Evolutionary conservation across 2,888 invertebrate species (phyloP), one percentile per base, ranked within the genome.

Genomic region (Drosophila incognita): DNA sequence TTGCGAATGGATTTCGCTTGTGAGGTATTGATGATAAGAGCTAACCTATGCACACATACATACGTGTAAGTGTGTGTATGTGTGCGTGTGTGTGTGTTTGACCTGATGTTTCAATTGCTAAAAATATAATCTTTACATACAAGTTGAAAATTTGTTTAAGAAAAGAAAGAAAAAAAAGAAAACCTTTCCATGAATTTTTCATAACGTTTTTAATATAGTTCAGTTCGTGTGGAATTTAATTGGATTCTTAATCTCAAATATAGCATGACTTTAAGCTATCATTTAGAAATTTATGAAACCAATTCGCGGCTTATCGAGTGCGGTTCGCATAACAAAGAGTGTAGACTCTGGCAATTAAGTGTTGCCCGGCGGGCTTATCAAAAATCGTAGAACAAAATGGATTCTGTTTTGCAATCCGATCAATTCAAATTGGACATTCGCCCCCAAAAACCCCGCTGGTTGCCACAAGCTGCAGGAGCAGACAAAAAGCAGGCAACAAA

Each of bases 391-490:
- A 62, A 73, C 53, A 61, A 67, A 68, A 74, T 62, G 67, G 67
- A 66, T 80, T 71, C 83, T 81, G 63, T 85, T 76, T 71, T 69
- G 88, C 84, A 85, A 89, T 89, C 75, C 86, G 89, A 89, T 87
- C 86, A 85, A 89, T 89, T 85, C 84, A 74, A 86, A 89, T 78
- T 87, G 81, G 88, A 89, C 88, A 85, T 87, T 21, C 70, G 65
- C 56, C 63, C 65, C 65, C 0, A 0, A 27, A 61, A 27, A 64
- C 42, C 75, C 69, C 48, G 59, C 70, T 42, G 56, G 38, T 51
- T 56, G 54, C 48, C 66, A 67, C 40, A n/a, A n/a, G 49, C 38
- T 33, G 51, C 38, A 27, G 40, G 11, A 8, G 11, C 31, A 35
- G 10, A 49, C 29, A 33, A 57, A 42, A 18, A 27, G 27, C 6